phyloP scores from a whole-genome alignment of 2,797 vertebrate species.

The Lacerta agilis region DNA sequence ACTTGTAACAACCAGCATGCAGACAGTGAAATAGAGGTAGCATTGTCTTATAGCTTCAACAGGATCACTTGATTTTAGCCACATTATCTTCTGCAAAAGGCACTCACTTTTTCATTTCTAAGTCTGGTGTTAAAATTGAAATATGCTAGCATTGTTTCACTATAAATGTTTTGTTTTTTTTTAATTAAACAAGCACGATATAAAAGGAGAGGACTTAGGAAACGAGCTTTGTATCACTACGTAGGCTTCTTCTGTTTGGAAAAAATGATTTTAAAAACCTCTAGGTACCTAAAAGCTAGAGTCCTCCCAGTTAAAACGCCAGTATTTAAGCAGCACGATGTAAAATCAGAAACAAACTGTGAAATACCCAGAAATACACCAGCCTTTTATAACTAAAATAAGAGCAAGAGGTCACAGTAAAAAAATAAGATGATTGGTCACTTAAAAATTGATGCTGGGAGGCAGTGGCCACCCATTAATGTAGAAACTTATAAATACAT shows the following conservation, averaged over 20 bases:
- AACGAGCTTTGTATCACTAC: conserved; percentile 63
- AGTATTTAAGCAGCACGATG: conserved; percentile 74
- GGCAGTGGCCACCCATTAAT: conserved; percentile 49
- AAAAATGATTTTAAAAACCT: conserved; percentile 46
- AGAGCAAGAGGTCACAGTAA: conserved; percentile 67
- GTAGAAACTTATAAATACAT: conserved; percentile 49
- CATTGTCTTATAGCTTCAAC: conserved; percentile 75
- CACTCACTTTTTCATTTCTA: conserved; percentile 79
- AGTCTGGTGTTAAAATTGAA: conserved; percentile 65
- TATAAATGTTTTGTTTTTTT: conserved; percentile 66
- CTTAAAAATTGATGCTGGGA: conserved; percentile 46
- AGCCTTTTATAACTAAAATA: conserved; percentile 67
- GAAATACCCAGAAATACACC: conserved; percentile 56
- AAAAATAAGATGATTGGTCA: conserved; percentile 64
- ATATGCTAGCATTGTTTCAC: conserved; percentile 50
- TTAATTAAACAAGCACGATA: conserved; percentile 64
- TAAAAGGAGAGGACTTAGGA: conserved; percentile 52
- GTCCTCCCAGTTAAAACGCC: conserved; percentile 68
- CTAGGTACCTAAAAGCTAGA: conserved; percentile 66
- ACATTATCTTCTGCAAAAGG: conserved; percentile 80
- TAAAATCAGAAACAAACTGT: conserved; percentile 55
- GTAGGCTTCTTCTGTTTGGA: conserved; percentile 36
- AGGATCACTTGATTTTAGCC: conserved; percentile 71
- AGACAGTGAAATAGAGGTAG: conserved; percentile 82
- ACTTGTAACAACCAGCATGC: conserved; percentile 77